Base-by-base conservation (phyloP, 2,797 vertebrate species). In the Bradypodion pumilum region DNA sequence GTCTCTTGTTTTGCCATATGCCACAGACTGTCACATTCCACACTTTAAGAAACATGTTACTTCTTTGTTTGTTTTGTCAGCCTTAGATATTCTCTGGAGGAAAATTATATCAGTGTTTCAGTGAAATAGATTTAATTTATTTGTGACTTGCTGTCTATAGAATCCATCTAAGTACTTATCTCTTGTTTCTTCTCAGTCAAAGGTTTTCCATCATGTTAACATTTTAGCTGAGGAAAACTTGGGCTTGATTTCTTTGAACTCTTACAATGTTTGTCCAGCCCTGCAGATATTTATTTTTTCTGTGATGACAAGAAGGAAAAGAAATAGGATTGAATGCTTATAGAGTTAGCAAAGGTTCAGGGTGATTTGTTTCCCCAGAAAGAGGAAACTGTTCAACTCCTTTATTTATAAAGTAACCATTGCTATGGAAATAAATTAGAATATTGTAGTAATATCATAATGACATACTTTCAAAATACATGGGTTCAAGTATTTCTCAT, bases 21-120 rank as follows among this genome's bases (percentile, higher is more conserved):
- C 93, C 94, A 93, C 92, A 94, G 94, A 95, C 95, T 96, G 95
- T 96, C 95, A 95, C 94, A 94, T 96, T 96, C 95, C 91, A 94
- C 94, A 95, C 95, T 92, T 94, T 95, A 94, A 95, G 93, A 94
- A 95, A 94, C 90, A 93, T 89, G 94, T 94, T 96, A 95, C 95
- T 94, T 94, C 95, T 96, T 96, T 96, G 95, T 96, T 96, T 96
- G 94, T 96, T 96, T 96, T 96, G 94, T 96, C 95, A 96, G 88
- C 92, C 91, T 94, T 95, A 91, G 89, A 82, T 94, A 95, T 94
- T 96, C 95, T 95, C 96, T 92, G 89, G 95, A 95, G 95, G 93
- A 91, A 95, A 96, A 96, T 96, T 95, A 96, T 94, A 94, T 93
- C 91, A 95, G 88, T 95, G 91, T 94, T 96, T 95, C 94, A 93